Percentiles rank a stretch among this genome's conserved stretches.
These are phyloP conservation scores for Dasyurus viverrinus DNA, from an alignment of 2,113 vertebrate species.

Conservation along the genomic window DNA sequence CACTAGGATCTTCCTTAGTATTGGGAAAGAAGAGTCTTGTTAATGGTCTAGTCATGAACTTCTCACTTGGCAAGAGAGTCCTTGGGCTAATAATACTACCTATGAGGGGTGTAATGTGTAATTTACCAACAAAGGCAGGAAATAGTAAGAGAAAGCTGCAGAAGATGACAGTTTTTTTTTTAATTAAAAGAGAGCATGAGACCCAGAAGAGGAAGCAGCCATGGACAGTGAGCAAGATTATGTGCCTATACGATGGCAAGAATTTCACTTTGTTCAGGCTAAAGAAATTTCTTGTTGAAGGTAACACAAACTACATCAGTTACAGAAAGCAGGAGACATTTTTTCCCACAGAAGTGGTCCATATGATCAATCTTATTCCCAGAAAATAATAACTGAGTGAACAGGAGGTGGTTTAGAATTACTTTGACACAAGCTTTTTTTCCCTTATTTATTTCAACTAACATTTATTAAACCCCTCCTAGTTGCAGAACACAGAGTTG, in stretches of 20 bases:
- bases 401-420: neutral
- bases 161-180: neutral
- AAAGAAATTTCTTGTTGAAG: neutral
- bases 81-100: neutral
- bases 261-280: neutral
- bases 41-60: neutral
- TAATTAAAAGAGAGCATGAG: neutral
- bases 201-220: neutral
- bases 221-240: neutral
- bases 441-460: neutral
- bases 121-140: neutral
- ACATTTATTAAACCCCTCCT: neutral
- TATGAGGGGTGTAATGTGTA: neutral
- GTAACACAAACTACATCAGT: too few relatives aligned
- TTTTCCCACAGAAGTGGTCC: neutral
- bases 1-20: neutral
- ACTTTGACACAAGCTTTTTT: neutral
- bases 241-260: neutral
- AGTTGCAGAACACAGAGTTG: neutral
- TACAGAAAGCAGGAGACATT: neutral
- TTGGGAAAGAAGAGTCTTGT: neutral
- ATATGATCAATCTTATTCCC: neutral
- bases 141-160: neutral
- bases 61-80: neutral
- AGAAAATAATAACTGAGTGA: neutral